Evolutionary conservation across 2,888 invertebrate species (phyloP), one percentile per base, ranked within the genome.

Genomic region (Achlya flavicornis): DNA sequence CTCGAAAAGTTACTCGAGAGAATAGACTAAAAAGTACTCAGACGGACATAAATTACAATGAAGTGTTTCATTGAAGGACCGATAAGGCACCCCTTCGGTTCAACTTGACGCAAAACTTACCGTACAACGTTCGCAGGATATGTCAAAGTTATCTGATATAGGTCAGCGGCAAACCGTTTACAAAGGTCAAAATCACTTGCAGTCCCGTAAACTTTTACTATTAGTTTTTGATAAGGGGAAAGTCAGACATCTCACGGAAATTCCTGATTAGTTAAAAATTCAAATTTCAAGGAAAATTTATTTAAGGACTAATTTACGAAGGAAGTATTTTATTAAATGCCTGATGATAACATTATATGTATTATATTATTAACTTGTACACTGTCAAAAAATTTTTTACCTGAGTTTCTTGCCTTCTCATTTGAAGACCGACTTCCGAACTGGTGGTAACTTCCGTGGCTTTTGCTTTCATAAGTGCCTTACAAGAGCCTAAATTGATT

Each of bases 111-210:
- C 80, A 68, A 80, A 89, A 89, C 76, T 89, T 84, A 73, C 72
- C 75, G 80, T 77, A 81, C 80, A 72, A 75, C 73, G 74, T 81
- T 81, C 73, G 80, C 80, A 76, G 84, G 84, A 85, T 88, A 87
- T 81, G 86, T 88, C 86, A 87, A 90, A 89, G 77, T 90, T 90
- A 89, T 89, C 89, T 89, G 86, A 90, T 88, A 84, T 82, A 87
- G 90, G 89, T 87, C 86, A 82, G 80, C 72, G 78, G 78, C 74
- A 76, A 84, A 83, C 75, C 80, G 83, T 82, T 86, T 81, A 86
- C 81, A 80, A 79, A 85, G 86, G 86, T 84, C 84, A 79, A 83
- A 87, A 88, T 88, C 85, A 88, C 88, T 88, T 87, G 87, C 86
- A 88, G 82, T 74, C 77, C 66, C 73, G 70, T 76, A 73, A 85